Evolutionary conservation across 2,113 vertebrate species (phyloP).

Genomic region (Lycaon pictus): DNA sequence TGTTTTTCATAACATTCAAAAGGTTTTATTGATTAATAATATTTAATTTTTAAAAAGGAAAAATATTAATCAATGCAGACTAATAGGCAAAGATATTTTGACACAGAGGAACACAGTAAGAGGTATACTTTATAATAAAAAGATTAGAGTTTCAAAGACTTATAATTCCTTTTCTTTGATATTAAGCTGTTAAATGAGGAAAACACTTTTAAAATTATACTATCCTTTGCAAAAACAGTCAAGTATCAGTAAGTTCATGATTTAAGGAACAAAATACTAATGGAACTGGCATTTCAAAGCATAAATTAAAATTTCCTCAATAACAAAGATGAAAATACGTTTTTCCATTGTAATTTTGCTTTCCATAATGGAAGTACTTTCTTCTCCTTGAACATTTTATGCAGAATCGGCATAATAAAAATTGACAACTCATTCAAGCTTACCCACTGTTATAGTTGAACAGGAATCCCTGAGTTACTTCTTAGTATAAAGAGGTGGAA

Average conservation of each 20-base stretch:
- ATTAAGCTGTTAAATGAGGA: neutral
- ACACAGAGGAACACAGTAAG: neutral
- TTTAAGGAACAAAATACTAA: neutral
- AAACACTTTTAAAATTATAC: neutral
- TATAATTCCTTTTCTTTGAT: neutral
- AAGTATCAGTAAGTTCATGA: neutral
- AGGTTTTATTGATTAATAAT: neutral
- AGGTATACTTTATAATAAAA: neutral
- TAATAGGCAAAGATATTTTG: neutral
- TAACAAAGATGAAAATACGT: neutral
- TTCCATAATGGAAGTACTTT: neutral
- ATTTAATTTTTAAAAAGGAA: slow-evolving; percentile 19
- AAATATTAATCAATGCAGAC: neutral
- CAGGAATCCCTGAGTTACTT: neutral
- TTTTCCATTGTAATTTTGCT: neutral
- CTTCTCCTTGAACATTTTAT: neutral
- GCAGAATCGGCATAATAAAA: neutral
- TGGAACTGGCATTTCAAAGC: neutral
- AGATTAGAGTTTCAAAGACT: neutral
- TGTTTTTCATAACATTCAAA: slow-evolving; percentile 1
- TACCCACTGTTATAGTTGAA: neutral
- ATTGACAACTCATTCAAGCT: neutral
- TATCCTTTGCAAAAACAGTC: neutral
- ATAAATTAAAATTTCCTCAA: neutral
- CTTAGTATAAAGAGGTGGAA: neutral